Base-by-base conservation (phyloP, 2,888 invertebrate genomes). In the Sarcophaga rosellei region DNA sequence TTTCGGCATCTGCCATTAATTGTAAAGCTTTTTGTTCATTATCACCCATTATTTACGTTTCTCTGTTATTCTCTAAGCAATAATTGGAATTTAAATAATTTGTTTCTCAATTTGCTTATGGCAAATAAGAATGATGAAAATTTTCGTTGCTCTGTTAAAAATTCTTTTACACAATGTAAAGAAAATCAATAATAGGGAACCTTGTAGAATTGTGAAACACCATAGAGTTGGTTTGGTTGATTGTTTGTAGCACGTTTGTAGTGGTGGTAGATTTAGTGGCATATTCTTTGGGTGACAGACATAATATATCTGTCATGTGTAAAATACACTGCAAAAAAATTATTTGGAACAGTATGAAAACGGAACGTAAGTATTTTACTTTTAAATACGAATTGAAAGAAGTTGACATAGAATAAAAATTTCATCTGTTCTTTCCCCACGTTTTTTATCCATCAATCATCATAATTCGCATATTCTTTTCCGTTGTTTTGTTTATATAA, bases 11-110 rank as follows among this genome's bases (percentile, higher is more conserved):
- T 86, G 97, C 97, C 94, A 99, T 96, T 89, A 98, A 94, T 94
- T 98, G 97, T 94, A 96, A 95, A 78, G 98, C 99, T 94, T 98
- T 99, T 93, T 98, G 97, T 94, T 99, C 98, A 94, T 96, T 97
- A 80, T 98, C 97, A 93, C 96, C 96, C 98, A 98, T 98, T 66
- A 87, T 86, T 90, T 87, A 12, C 62, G 89, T 89, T 88, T 73
- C 74, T 61, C 53, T 80, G 85, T 89, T 57, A 20, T 74, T 74
- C 10, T 25, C 2, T 44, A 23, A 53, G 75, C 72, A 72, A 66
- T 53, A 23, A 12, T 57, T 66, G 62, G 15, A 68, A 76, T 65
- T 78, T 21, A 62, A 57, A 77, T 69, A 57, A 47, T 57, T 75
- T 63, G 12, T 65, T 85, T 79, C 25, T 69, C 59, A 59, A 72